These are phyloP conservation scores for Acanthurus lineatus DNA, from an alignment of 2,797 vertebrate genomes.

Conservation along the genomic window DNA sequence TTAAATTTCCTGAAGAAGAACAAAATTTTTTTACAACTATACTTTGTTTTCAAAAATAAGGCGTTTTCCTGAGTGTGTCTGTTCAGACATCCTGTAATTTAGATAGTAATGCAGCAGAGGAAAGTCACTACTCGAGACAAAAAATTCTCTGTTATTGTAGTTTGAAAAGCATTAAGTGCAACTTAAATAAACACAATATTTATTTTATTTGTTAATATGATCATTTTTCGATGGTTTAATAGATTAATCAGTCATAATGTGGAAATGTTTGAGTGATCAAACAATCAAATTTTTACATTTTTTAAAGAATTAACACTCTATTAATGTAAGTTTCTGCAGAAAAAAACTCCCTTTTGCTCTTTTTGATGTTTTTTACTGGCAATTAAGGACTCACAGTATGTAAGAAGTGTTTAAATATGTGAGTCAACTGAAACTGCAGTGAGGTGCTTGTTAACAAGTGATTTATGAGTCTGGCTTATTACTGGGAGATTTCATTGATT, in stretches of 20 bases:
- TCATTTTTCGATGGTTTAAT: too few relatives aligned
- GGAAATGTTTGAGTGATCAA: conserved; percentile 12
- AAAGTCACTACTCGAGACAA: background rate
- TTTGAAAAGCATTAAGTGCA: background rate
- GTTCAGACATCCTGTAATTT: conserved; percentile 2
- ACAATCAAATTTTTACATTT: background rate
- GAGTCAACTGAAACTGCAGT: conserved; percentile 54
- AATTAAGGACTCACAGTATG: conserved; percentile 44
- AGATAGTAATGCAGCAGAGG: background rate
- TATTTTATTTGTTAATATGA: background rate
- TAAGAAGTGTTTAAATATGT: conserved; percentile 54
- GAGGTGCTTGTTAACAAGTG: conserved; percentile 76
- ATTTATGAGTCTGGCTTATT: conserved; percentile 74
- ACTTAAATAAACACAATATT: background rate
- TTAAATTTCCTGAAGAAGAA: background rate
- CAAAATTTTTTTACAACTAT: background rate
- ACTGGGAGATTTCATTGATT: conserved; percentile 77
- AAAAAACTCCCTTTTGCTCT: conserved; percentile 25
- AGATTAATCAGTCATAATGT: background rate
- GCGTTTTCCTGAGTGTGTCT: background rate
- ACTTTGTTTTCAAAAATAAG: conserved; percentile 8
- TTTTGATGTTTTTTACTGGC: conserved; percentile 23
- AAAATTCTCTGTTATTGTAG: background rate
- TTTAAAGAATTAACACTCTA: background rate
- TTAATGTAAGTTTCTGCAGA: conserved; percentile 6